Evolutionary conservation across 2,888 invertebrate genomes (phyloP).

Genomic region (Meiosimyza decipiens): DNA sequence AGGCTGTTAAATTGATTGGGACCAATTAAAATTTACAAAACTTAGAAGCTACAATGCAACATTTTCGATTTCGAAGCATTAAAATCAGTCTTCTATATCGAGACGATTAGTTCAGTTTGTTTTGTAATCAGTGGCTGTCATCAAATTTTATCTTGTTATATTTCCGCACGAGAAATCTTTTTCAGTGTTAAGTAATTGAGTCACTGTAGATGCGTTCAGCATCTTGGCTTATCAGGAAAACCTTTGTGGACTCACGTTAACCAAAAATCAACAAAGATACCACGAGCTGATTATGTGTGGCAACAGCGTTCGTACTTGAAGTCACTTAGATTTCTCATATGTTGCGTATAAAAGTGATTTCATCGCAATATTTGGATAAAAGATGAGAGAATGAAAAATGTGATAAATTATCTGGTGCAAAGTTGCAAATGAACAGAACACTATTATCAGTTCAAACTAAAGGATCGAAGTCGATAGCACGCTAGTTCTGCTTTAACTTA

Average conservation of each 20-base stretch:
- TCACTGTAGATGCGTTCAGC: slow-evolving; percentile 3
- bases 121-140: no score
- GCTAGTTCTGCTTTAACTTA: no score
- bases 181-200: slow-evolving; percentile 1
- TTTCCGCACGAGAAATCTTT: not conserved
- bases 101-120: no score
- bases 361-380: not conserved
- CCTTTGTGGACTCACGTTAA: slow-evolving; percentile 59
- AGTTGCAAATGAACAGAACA: no score
- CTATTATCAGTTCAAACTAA: no score
- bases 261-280: slow-evolving; percentile 46
- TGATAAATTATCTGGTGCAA: not conserved
- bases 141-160: no score
- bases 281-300: not conserved
- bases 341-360: not conserved
- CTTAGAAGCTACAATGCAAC: no score
- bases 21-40: no score
- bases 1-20: no score
- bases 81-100: no score
- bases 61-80: no score
- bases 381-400: not conserved
- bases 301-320: not conserved
- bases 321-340: not conserved
- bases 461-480: no score
- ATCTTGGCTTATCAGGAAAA: slow-evolving; percentile 42